Evolutionary conservation across 1,140 invertebrate species (phyloP).

Genomic region (Macrosteles quadrilineatus): DNA sequence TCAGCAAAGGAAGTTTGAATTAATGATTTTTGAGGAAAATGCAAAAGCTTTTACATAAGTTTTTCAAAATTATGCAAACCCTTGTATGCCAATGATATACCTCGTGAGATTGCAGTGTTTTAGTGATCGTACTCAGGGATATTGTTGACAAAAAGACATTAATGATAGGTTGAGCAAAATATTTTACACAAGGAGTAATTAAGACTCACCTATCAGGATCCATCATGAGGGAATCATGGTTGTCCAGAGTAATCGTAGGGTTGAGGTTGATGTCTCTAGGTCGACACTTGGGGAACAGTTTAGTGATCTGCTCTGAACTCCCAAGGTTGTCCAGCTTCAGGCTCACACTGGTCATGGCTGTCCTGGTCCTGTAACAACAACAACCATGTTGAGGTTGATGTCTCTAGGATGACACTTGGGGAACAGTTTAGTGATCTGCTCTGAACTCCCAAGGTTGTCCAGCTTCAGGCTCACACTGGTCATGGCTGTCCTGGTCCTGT

Average conservation of each 20-base stretch:
- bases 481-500: constrained; percentile 24
- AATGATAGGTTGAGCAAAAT: no score
- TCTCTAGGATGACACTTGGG: constrained; percentile 75
- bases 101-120: no score
- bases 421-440: constrained; percentile 78
- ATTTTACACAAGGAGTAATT: no score
- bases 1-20: no score
- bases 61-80: no score
- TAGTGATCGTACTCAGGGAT: no score
- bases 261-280: constrained; percentile 64
- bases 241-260: constrained; percentile 48
- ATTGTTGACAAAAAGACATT: no score
- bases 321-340: constrained; percentile 45
- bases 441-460: constrained; percentile 55
- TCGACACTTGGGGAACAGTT: constrained; percentile 80
- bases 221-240: constrained; percentile 35
- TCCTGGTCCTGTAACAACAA: background rate
- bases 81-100: no score
- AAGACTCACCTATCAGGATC: constrained; percentile 28
- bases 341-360: constrained; percentile 31
- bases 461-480: constrained; percentile 35
- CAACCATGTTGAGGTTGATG: constrained; percentile 60
- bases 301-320: constrained; percentile 72
- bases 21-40: no score
- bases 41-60: no score